Conservation (phyloP, 2,797 vertebrate species). For the Sebastes baramenuke region DNA sequence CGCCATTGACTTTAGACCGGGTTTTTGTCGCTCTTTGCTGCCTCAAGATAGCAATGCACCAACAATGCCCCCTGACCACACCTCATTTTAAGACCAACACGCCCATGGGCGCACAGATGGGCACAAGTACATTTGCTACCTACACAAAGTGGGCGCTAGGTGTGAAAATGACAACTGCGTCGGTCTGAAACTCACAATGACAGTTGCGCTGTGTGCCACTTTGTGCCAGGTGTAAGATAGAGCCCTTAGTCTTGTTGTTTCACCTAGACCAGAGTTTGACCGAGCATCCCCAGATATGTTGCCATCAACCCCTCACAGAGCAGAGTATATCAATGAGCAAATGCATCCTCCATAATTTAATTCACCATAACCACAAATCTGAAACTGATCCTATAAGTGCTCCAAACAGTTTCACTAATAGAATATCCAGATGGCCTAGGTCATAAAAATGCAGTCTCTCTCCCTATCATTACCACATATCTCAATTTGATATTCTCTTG, state of each 20-base stretch:
- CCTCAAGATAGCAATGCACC: no score
- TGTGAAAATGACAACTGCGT: no score
- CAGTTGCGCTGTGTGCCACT: no score
- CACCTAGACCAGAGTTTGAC: background rate
- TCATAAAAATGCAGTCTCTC: background rate
- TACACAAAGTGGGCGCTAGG: no score
- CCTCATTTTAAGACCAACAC: no score
- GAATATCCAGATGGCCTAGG: background rate
- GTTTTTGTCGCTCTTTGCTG: no score
- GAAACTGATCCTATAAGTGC: slow-evolving; percentile 15
- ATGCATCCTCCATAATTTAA: background rate
- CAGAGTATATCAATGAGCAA: background rate
- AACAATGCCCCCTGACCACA: no score
- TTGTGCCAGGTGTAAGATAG: no score
- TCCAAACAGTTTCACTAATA: slow-evolving; percentile 9
- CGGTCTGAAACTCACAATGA: no score
- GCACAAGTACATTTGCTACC: no score
- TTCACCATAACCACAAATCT: background rate
- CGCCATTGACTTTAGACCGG: no score
- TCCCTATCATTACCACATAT: background rate
- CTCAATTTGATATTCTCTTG: background rate
- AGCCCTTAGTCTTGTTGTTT: background rate
- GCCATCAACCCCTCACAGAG: background rate
- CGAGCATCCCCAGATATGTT: background rate
- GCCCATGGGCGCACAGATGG: no score